Evolutionary conservation across 2,797 vertebrate genomes (phyloP).

Genomic region (Enteromius trimaculatus): DNA sequence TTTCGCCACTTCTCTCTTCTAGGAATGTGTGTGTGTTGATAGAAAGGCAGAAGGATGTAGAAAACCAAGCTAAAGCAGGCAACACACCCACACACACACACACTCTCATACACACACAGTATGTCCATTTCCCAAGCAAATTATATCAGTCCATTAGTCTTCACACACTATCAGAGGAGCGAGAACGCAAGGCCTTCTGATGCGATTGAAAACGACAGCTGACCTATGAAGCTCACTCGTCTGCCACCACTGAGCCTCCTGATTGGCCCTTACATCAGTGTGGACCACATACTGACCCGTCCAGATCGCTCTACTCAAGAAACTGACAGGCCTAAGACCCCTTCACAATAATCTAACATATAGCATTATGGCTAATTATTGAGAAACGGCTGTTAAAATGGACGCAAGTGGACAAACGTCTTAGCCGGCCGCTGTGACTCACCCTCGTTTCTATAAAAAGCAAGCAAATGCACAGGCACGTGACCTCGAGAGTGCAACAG

Average conservation of each 20-base stretch:
- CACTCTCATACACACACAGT: constrained; percentile 47
- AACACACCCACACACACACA: constrained; percentile 43
- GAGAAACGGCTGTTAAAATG: constrained; percentile 13
- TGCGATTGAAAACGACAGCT: constrained; percentile 80
- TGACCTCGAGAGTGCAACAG: constrained; percentile 35
- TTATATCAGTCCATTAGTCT: constrained; percentile 43
- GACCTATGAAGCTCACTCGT: constrained; percentile 82
- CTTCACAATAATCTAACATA: neutral
- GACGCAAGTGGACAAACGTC: neutral
- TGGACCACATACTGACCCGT: constrained; percentile 16
- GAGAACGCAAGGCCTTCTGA: constrained; percentile 68
- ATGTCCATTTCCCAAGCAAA: constrained; percentile 54
- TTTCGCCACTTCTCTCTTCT: constrained; percentile 57
- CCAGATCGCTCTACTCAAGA: neutral
- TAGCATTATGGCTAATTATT: neutral
- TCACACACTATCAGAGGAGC: constrained; percentile 28
- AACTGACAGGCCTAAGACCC: neutral
- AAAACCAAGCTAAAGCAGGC: constrained; percentile 51
- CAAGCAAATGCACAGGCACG: constrained; percentile 13
- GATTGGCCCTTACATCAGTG: constrained; percentile 41
- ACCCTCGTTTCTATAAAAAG: constrained; percentile 40
- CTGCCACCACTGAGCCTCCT: constrained; percentile 73
- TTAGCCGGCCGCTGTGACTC: constrained; percentile 37
- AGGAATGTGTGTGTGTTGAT: constrained; percentile 49
- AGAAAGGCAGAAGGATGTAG: constrained; percentile 52